Conservation (phyloP, 2,797 vertebrate genomes). For the Paguma larvata region DNA sequence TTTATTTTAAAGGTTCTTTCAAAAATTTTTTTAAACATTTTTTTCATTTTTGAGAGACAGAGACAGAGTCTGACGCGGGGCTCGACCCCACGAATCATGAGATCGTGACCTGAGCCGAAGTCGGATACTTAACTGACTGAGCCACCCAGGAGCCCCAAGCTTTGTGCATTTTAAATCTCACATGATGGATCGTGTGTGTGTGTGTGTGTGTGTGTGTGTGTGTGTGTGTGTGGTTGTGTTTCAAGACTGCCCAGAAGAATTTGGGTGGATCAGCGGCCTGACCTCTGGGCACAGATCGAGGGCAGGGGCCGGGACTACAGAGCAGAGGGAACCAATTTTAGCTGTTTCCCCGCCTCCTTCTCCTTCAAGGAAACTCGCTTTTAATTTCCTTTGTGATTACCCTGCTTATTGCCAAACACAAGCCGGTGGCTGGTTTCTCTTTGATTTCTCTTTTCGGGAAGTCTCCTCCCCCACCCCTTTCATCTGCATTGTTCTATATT, state of each 20-base stretch:
- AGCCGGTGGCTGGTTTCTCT: slow-evolving; percentile 10
- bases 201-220: no score
- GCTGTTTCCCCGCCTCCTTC: rapidly evolving
- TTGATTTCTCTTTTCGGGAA: slow-evolving; percentile 19
- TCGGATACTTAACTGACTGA: no score
- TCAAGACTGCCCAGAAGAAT: not conserved
- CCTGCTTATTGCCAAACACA: slow-evolving; percentile 57
- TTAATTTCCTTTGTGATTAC: slow-evolving; percentile 81
- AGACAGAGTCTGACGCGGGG: no score
- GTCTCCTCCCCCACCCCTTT: not conserved
- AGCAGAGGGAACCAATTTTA: slow-evolving; percentile 82
- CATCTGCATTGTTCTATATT: slow-evolving; percentile 30
- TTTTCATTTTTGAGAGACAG: no score
- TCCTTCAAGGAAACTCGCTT: slow-evolving; percentile 76
- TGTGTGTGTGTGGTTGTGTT: not conserved
- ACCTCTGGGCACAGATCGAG: slow-evolving; percentile 76
- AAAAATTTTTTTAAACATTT: no score
- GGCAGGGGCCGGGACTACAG: not conserved
- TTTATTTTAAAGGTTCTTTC: no score
- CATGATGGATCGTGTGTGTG: not conserved
- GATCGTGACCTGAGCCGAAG: no score
- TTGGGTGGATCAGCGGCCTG: not conserved
- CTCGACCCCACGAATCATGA: no score
- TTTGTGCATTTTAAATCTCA: not conserved
- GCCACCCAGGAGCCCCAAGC: not conserved